A percentile compares a stretch with the other conserved stretches of the same genome.
phyloP scores from a whole-genome alignment of 2,888 invertebrate genomes.

The Pristionchus fissidentatus region DNA sequence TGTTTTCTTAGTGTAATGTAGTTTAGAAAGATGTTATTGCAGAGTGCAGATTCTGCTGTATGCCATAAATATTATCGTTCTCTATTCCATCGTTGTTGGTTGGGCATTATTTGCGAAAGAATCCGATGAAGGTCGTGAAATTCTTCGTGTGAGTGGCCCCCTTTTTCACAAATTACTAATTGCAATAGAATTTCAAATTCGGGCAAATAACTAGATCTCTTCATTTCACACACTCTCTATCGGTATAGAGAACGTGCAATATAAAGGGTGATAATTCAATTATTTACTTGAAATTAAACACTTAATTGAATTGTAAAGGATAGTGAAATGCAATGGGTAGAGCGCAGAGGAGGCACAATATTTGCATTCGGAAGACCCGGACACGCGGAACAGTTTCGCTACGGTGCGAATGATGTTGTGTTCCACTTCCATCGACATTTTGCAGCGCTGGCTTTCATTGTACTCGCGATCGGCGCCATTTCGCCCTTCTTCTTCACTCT shows the following conservation, averaged over 20 bases:
- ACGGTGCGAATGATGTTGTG: neutral
- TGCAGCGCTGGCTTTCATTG: neutral
- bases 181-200: neutral
- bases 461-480: neutral
- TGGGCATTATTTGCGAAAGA: neutral
- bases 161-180: neutral
- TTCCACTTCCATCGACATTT: neutral
- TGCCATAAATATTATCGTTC: neutral
- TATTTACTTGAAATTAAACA: too few species aligned
- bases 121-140: neutral
- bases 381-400: neutral
- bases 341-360: neutral
- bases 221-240: neutral
- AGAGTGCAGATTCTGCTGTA: neutral
- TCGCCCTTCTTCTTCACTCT: neutral
- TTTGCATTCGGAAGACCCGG: constrained; percentile 7
- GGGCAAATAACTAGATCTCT: neutral
- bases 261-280: too few species aligned
- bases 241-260: too few species aligned
- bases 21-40: neutral
- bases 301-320: neutral
- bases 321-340: neutral
- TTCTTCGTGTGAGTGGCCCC: neutral
- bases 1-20: neutral
- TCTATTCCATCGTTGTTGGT: neutral